These are phyloP conservation scores for Bombylius major DNA, from an alignment of 2,888 invertebrate species.

Conservation along the genomic window DNA sequence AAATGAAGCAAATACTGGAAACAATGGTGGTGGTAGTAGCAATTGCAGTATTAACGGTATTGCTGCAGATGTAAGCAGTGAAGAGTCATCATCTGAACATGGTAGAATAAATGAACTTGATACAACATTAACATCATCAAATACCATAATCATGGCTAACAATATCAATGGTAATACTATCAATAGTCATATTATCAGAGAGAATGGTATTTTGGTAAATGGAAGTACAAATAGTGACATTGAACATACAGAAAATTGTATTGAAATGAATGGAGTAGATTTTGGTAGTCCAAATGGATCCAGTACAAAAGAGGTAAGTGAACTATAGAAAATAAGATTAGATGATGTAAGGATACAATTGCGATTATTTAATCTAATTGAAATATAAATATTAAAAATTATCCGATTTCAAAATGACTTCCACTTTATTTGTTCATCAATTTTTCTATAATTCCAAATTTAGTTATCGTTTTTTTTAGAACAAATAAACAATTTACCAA, in stretches of 20 bases:
- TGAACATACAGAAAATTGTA: slow-evolving; percentile 2
- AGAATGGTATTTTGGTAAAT: neutral
- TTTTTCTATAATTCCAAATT: no score
- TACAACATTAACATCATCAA: no score
- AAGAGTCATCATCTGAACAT: slow-evolving; percentile 26
- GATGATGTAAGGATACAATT: neutral
- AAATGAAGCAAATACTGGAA: slow-evolving; percentile 25
- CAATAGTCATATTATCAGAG: neutral
- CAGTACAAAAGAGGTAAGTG: slow-evolving; percentile 29
- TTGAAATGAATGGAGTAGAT: slow-evolving; percentile 9
- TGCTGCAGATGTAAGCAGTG: slow-evolving; percentile 24
- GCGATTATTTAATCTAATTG: neutral
- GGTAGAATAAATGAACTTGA: no score
- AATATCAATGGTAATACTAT: no score
- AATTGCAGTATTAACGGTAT: slow-evolving; percentile 16
- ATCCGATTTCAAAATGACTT: no score
- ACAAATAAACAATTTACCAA: no score
- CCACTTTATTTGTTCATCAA: no score
- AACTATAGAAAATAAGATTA: neutral
- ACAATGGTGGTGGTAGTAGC: slow-evolving; percentile 13
- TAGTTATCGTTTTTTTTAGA: no score
- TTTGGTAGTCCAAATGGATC: slow-evolving; percentile 24
- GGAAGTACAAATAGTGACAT: slow-evolving; percentile 1
- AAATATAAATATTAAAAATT: no score
- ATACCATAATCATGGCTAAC: no score